These are phyloP conservation scores for Drepanosiphum platanoidis DNA, from an alignment of 2,888 invertebrate species.

Conservation along the genomic window DNA sequence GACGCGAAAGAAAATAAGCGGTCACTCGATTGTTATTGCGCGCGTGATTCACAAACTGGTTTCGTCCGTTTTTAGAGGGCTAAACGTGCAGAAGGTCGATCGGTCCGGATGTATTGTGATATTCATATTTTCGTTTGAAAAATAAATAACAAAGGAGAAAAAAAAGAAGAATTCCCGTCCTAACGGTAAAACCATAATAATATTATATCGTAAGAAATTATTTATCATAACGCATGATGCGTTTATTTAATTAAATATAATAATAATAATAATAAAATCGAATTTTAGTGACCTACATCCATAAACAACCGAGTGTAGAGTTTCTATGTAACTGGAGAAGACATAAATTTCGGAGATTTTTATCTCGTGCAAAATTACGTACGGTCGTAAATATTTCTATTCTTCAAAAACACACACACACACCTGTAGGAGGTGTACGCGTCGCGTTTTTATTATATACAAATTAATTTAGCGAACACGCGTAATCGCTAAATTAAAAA, in stretches of 20 bases:
- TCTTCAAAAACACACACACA: neutral
- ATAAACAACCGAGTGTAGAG: neutral
- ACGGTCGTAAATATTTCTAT: neutral
- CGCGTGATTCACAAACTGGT: slow-evolving; percentile 42
- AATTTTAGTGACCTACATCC: neutral
- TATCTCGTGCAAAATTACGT: neutral
- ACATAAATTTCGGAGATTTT: neutral
- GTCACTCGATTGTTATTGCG: slow-evolving; percentile 24
- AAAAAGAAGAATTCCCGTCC: neutral
- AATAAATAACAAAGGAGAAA: neutral
- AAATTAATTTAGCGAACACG: neutral
- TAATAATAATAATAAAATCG: neutral
- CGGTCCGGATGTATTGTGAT: neutral
- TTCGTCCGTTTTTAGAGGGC: slow-evolving; percentile 8
- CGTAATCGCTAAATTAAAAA: neutral
- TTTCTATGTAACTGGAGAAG: neutral
- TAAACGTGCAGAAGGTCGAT: neutral
- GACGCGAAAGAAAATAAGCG: neutral
- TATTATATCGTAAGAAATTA: neutral
- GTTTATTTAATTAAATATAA: slow-evolving; percentile 9
- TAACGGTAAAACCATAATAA: slow-evolving; percentile 11
- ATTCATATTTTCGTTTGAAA: neutral
- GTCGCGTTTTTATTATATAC: neutral
- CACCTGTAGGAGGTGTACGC: neutral
- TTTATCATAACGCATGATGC: slow-evolving; percentile 1